Evolutionary conservation across 2,888 invertebrate genomes (phyloP).

Genomic region (Mesoligia furuncula): DNA sequence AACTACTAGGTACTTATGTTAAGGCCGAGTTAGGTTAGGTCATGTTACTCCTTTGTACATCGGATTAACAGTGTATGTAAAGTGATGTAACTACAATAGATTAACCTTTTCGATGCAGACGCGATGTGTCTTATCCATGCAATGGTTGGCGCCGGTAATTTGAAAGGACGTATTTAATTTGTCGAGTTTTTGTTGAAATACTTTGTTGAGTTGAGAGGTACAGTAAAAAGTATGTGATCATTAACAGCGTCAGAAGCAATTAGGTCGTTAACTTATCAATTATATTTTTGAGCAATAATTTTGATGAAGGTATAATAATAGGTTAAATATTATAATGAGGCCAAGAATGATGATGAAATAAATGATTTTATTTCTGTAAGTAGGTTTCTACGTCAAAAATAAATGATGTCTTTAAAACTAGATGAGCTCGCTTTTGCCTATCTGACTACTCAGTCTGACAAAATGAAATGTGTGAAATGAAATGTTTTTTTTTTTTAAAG

Average conservation of each 20-base stretch:
- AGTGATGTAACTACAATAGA: constrained; percentile 51
- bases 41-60: constrained; percentile 30
- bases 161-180: constrained; percentile 31
- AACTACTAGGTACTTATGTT: constrained; percentile 7
- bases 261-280: not conserved
- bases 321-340: too few relatives aligned
- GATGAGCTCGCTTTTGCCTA: not conserved
- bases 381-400: not conserved
- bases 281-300: not conserved
- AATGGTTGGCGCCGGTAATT: constrained; percentile 43
- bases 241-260: not conserved
- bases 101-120: constrained; percentile 50
- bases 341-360: not conserved
- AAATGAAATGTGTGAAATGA: too few relatives aligned
- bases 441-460: too few relatives aligned
- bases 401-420: not conserved
- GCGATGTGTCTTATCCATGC: constrained; percentile 23
- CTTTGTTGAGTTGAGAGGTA: not conserved
- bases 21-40: constrained; percentile 40
- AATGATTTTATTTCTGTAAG: not conserved
- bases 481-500: too few relatives aligned
- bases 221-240: not conserved
- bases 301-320: not conserved
- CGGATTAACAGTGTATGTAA: constrained; percentile 8
- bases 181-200: not conserved